Evolutionary conservation across 2,888 invertebrate species (phyloP).

Genomic region (Sarcophaga carnaria): DNA sequence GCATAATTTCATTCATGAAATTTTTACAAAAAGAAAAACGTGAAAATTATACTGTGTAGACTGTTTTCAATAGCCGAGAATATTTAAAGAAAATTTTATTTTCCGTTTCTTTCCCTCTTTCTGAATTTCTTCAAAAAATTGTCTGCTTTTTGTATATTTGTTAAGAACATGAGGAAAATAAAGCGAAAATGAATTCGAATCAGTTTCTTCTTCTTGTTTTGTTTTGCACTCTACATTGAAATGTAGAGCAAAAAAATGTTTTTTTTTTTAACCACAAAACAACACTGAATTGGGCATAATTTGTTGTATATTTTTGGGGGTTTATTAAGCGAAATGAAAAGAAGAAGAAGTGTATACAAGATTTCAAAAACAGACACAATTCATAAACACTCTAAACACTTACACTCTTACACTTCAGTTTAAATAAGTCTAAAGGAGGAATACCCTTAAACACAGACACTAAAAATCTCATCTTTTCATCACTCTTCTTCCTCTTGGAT

Average conservation of each 20-base stretch:
- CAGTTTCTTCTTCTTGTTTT: too few species aligned
- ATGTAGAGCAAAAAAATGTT: background rate
- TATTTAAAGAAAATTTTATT: background rate
- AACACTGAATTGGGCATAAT: conserved; percentile 14
- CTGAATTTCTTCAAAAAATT: conserved; percentile 21
- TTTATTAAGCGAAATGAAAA: conserved; percentile 13
- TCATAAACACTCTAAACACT: conserved; percentile 48
- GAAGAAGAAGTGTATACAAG: background rate
- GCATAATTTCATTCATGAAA: conserved; percentile 59
- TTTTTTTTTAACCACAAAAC: conserved; percentile 3
- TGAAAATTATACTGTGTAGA: conserved; percentile 23
- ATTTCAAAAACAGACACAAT: conserved; percentile 63
- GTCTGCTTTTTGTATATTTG: conserved; percentile 23
- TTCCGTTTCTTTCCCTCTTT: background rate
- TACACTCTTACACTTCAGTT: background rate
- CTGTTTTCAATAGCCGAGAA: background rate
- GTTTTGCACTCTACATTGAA: background rate
- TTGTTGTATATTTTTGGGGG: conserved; percentile 21
- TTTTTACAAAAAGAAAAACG: background rate
- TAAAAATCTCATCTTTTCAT: background rate
- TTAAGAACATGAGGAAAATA: background rate
- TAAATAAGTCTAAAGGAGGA: conserved; percentile 3
- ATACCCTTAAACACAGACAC: conserved; percentile 8
- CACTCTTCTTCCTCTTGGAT: background rate
- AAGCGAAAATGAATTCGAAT: too few species aligned